Percentiles rank a stretch among this genome's conserved stretches.
phyloP scores from a whole-genome alignment of 2,113 vertebrate species.

The Conger conger region DNA sequence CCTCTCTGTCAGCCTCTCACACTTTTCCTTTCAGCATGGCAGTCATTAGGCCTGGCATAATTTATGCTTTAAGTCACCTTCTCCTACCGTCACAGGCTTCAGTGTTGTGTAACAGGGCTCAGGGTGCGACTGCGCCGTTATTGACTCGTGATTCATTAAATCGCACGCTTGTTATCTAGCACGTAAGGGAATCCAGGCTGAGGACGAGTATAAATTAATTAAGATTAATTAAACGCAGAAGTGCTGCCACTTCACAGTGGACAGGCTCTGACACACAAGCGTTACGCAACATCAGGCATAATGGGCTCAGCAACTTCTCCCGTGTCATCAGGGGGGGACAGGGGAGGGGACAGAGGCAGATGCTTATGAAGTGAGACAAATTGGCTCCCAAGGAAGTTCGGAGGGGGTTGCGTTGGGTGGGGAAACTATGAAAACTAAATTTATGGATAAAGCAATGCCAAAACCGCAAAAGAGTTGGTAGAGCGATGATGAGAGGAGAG shows the following conservation, averaged over 20 bases:
- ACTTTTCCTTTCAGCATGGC: slow-evolving; percentile 20
- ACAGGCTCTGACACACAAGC: neutral
- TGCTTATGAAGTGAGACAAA: slow-evolving; percentile 3
- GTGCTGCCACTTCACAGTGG: slow-evolving; percentile 33
- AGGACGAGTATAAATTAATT: slow-evolving; percentile 2
- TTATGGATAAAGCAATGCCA: neutral
- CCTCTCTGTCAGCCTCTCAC: neutral
- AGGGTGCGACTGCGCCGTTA: slow-evolving; percentile 34
- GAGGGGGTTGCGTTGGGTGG: neutral
- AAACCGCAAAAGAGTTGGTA: neutral
- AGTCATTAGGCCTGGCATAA: slow-evolving; percentile 61
- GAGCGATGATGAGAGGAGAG: neutral
- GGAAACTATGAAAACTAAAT: neutral
- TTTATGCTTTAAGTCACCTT: slow-evolving; percentile 53
- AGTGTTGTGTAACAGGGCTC: slow-evolving; percentile 42
- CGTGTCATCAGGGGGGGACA: neutral
- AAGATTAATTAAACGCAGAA: slow-evolving; percentile 58
- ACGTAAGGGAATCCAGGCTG: slow-evolving; percentile 37
- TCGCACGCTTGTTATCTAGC: slow-evolving; percentile 33
- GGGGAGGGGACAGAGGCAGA: neutral
- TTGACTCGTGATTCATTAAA: slow-evolving; percentile 47
- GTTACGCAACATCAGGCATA: slow-evolving; percentile 3
- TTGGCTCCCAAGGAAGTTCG: slow-evolving; percentile 2
- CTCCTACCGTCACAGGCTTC: slow-evolving; percentile 40
- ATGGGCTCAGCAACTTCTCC: neutral